A percentile compares a stretch with the other conserved stretches of the same genome.
Conservation (phyloP, 2,888 invertebrate species). For the Hypercompe scribonia region DNA sequence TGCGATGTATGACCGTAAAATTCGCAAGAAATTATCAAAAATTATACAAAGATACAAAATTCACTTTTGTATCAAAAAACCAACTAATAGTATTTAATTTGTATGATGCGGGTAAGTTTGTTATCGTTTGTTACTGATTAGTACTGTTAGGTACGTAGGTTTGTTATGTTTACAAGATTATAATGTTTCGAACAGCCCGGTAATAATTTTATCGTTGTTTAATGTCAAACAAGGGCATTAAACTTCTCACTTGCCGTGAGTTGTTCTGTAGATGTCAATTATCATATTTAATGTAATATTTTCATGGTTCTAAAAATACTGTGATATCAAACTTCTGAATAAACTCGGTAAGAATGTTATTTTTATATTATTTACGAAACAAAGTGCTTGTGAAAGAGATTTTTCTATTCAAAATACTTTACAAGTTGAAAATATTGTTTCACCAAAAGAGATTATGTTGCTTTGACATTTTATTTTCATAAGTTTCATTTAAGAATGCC, state of each 20-base stretch:
- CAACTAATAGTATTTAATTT: slow-evolving; percentile 12
- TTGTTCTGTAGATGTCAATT: background rate
- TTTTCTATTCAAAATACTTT: no score
- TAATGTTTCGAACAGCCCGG: background rate
- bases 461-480: no score
- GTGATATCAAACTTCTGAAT: no score
- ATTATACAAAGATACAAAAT: background rate
- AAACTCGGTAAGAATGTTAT: background rate
- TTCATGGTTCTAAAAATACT: background rate
- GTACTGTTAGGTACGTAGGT: slow-evolving; percentile 21
- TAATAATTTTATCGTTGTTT: slow-evolving; percentile 15
- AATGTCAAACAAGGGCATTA: slow-evolving; percentile 5
- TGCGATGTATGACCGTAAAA: slow-evolving; percentile 7
- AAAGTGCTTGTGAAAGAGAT: background rate
- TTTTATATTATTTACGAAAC: background rate
- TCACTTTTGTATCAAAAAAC: background rate
- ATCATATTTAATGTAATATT: background rate
- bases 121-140: slow-evolving; percentile 8
- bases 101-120: slow-evolving; percentile 58
- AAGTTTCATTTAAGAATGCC: no score
- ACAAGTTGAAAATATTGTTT: no score
- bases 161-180: slow-evolving; percentile 6
- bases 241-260: background rate
- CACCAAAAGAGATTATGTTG: no score
- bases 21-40: slow-evolving; percentile 3